phyloP scores from a whole-genome alignment of 2,113 vertebrate species.

The Labeo rohita region DNA sequence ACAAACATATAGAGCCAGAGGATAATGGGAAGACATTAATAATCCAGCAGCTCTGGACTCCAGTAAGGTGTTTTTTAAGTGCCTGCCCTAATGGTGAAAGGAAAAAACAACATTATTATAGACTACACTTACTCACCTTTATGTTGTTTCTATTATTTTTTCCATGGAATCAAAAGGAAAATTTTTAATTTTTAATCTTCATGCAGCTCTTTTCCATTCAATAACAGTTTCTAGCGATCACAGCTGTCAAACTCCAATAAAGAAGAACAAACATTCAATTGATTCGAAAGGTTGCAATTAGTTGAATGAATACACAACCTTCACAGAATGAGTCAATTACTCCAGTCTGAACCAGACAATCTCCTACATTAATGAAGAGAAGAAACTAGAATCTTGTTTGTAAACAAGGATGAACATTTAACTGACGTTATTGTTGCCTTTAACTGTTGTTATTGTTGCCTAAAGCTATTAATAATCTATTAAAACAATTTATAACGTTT shows the following conservation, averaged over 20 bases:
- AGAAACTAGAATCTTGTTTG: not conserved
- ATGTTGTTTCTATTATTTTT: not conserved
- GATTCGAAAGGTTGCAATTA: not conserved
- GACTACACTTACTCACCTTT: not conserved
- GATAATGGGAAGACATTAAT: constrained; percentile 47
- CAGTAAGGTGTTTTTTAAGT: not conserved
- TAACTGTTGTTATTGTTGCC: no score
- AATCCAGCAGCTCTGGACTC: constrained; percentile 38
- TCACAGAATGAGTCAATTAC: no score
- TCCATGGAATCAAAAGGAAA: not conserved
- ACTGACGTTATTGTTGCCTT: no score
- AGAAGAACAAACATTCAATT: not conserved
- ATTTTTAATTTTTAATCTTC: not conserved
- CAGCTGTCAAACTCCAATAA: not conserved
- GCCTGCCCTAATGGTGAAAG: not conserved
- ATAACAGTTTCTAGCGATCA: not conserved
- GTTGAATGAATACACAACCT: not conserved
- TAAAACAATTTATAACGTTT: no score
- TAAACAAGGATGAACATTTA: no score
- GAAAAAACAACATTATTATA: not conserved
- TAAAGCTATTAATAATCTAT: no score
- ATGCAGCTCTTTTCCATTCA: not conserved
- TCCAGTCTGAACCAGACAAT: not conserved
- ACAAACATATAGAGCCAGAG: constrained; percentile 27
- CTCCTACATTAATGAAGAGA: not conserved